Base-by-base conservation (phyloP, 2,797 vertebrate species). In the Pogonophryne albipinna region DNA sequence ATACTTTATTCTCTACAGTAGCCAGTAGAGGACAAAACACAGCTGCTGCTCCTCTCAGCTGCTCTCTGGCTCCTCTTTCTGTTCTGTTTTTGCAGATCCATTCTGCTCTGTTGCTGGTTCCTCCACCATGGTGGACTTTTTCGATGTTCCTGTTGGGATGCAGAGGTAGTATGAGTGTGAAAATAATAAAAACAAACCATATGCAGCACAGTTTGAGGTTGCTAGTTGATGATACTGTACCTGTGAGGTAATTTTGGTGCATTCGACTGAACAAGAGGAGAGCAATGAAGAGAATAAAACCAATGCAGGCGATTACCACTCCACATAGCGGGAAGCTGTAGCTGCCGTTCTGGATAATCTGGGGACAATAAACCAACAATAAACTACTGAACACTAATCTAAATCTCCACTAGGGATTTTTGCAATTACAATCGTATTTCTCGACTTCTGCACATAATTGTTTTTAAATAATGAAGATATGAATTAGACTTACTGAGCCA, bases 271-370 rank as follows among this genome's bases (percentile, higher is more conserved):
- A 97, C 83, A 99, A 91, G 84, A 99, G 80, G 76, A 99, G 95
- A 65, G 94, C 91, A 60, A 97, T 71, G 50, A 98, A 98, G 85
- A 99, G 87, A 79, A 94, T 90, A 51, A 98, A 97, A 76, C 97
- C 97, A 69, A 96, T 68, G 85, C 96, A 96, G 65, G 96, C 96
- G 51, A 97, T 96, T 86, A 97, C 95, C 95, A 98, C 93, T 44
- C 97, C 97, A 5, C 97, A 98, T 61, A 99, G 93, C 88, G 97
- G 95, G 95, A 99, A 99, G 83, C 97, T 98, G 85, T 98, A 97
- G 89, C 96, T 98, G 89, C 97, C 97, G 81, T 94, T 95, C 1
- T 98, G 96, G 80, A 99, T 97, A 27, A 98, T 93, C 97, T 99
- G 93, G 50, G 67, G 65, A 86, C 60, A 55, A 77, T 69, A 83